Evolutionary conservation across 2,797 vertebrate species (phyloP).

Genomic region (Odontamblyopus lacepedii): DNA sequence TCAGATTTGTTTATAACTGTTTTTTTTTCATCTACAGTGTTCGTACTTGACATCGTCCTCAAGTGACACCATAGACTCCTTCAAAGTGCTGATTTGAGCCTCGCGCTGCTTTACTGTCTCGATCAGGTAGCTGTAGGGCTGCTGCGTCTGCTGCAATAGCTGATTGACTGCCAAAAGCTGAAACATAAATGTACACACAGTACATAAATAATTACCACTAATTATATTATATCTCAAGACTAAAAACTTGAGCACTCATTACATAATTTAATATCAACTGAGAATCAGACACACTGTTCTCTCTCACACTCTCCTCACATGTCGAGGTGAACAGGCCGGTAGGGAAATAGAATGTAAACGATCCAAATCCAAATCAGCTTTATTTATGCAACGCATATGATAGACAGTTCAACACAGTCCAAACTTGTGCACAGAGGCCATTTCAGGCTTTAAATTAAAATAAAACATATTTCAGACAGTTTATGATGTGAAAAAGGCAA

Average conservation of each 20-base stretch:
- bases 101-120: conserved; percentile 90
- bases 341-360: too few relatives aligned
- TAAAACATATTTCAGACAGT: not conserved
- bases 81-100: conserved; percentile 81
- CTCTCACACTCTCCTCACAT: not conserved
- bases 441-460: not conserved
- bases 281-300: not conserved
- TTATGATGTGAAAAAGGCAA: too few relatives aligned
- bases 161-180: conserved; percentile 87
- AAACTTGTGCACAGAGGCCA: not conserved
- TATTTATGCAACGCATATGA: not conserved
- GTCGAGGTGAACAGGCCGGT: not conserved
- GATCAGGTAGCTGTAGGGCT: conserved; percentile 93
- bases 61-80: conserved; percentile 78
- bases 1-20: not conserved
- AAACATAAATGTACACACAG: conserved; percentile 16
- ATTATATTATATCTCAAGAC: not conserved
- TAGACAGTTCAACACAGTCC: not conserved
- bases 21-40: not conserved
- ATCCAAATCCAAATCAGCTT: not conserved
- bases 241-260: not conserved
- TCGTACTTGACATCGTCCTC: conserved; percentile 88
- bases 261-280: not conserved
- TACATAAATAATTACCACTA: conserved; percentile 1
- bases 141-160: conserved; percentile 88